Evolutionary conservation across 2,797 vertebrate species (phyloP), one percentile per base, ranked within the genome.

Genomic region (Toxotes lorentzi): DNA sequence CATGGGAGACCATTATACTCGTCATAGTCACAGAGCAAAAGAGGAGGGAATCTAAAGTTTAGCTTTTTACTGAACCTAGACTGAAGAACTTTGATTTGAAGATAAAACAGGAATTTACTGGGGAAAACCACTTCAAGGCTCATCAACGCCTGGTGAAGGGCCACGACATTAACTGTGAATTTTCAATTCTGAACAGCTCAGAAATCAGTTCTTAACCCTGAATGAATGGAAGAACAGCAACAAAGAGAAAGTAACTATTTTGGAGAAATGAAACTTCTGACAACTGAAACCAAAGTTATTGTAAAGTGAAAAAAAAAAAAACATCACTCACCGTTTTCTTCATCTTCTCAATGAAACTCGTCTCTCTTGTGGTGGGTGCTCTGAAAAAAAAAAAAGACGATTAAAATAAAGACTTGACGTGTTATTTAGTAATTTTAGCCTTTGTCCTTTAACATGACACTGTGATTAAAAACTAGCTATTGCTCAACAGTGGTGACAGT

Each of bases 291-390:
- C 64, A 24, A 68, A n/a, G 4, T 51, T 3, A 65, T 12, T 7
- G 10, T 16, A 8, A 40, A 23, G 19, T 19, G 19, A 23, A 27
- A 40, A 32, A 1, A 53, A 2, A 32, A 66, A 24, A 10, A 13
- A 34, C 2, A n/a, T 35, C 5, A 92, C 97, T 96, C 91, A 99
- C 98, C 10, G 96, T 99, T 94, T 99, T 99, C 93, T 99, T 99
- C 98, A 99, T 99, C 92, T 99, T 99, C 85, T 99, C 98, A 40
- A 99, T 96, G 79, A 99, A 99, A 94, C 97, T 99, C 47, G 95
- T 97, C 41, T 99, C 98, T 87, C 95, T 96, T 66, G 83, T 81
- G 0, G 96, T 83, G n/a, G 93, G 72, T 34, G 79, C 51, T 92
- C 98, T 99, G 90, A 43, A 93, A 92, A 54, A 53, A 41, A 67